A percentile compares a stretch with the other conserved stretches of the same genome.
Evolutionary conservation across 2,797 vertebrate species (phyloP).

Genomic region (Pangasius djambal): DNA sequence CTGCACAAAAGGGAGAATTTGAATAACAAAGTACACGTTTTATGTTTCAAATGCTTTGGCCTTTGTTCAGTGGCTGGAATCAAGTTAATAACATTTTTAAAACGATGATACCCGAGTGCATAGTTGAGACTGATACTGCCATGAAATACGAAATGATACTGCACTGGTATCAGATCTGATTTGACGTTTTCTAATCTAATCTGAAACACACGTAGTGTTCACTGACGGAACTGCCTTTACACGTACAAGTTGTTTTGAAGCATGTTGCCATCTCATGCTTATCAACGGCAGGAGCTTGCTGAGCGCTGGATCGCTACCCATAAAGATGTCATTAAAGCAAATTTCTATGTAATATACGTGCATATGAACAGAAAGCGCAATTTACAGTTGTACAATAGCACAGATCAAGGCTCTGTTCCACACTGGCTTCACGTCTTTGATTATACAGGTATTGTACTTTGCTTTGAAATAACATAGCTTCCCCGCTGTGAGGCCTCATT

Average conservation of each 20-base stretch:
- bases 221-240: background rate
- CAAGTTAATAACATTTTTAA: background rate
- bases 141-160: background rate
- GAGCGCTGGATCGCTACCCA: no score
- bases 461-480: background rate
- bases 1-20: background rate
- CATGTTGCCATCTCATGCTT: background rate
- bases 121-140: background rate
- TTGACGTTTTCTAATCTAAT: no score
- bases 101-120: background rate
- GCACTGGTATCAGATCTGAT: background rate
- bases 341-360: background rate
- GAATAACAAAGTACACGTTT: background rate
- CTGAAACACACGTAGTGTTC: background rate
- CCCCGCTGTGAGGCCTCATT: background rate
- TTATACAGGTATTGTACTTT: background rate
- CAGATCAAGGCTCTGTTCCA: background rate
- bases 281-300: no score
- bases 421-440: background rate
- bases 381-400: background rate
- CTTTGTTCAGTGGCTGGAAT: background rate
- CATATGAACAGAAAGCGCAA: background rate
- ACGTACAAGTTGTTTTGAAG: background rate
- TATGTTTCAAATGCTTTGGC: background rate
- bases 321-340: background rate